phyloP scores from a whole-genome alignment of 2,797 vertebrate genomes.

The Sus cebifrons region DNA sequence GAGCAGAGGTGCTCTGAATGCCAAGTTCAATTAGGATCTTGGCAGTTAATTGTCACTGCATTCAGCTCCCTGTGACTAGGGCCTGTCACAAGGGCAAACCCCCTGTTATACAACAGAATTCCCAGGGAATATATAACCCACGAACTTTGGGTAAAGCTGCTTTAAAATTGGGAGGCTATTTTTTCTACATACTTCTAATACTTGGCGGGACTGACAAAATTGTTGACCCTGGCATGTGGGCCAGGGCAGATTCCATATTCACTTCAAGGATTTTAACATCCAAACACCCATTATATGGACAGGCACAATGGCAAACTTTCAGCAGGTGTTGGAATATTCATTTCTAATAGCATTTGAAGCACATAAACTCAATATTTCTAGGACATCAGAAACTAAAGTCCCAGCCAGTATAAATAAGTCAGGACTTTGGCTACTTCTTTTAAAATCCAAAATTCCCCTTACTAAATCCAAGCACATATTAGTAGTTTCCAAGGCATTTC shows the following conservation, averaged over 20 bases:
- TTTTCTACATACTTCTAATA: conserved; percentile 36
- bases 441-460: conserved; percentile 55
- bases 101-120: not conserved
- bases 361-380: not conserved
- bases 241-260: not conserved
- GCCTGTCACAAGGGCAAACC: not conserved
- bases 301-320: not conserved
- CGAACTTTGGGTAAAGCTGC: not conserved
- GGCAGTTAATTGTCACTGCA: not conserved
- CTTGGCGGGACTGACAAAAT: conserved; percentile 1
- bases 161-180: not conserved
- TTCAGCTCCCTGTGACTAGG: not conserved
- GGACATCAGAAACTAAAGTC: conserved; percentile 18
- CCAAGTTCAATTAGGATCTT: not conserved
- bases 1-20: not conserved
- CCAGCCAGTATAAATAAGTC: conserved; percentile 46
- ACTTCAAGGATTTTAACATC: conserved; percentile 6
- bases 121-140: not conserved
- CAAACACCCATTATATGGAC: not conserved
- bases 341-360: not conserved
- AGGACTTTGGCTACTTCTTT: not conserved
- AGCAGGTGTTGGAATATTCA: not conserved
- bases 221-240: not conserved
- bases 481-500: conserved; percentile 68
- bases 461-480: conserved; percentile 29